Evolutionary conservation across 2,797 vertebrate genomes (phyloP), one percentile per base, ranked within the genome.

Genomic region (Crocodylus rhombifer): DNA sequence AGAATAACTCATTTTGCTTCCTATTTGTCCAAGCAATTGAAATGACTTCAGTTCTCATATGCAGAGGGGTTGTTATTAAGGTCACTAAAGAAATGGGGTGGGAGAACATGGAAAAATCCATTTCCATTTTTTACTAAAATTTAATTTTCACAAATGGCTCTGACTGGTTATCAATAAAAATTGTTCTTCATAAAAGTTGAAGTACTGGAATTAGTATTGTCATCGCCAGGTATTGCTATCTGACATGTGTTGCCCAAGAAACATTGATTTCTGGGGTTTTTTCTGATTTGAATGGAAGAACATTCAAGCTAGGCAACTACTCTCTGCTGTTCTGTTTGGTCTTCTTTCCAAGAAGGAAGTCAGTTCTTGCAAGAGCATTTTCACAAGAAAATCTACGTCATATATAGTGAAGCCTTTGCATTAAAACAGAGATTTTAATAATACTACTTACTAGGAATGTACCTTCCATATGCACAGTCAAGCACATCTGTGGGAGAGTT

Each of bases 1-100:
- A 91, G 20, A 88, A 9, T 55, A 62, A 81, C 51, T 20, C 42
- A 92, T 80, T 93, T 95, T 95, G 77, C 81, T 94, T 93, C 58
- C 57, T 77, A 0, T 96, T 95, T 95, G 91, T 75, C 58, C 57
- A 63, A 92, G 36, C 90, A 76, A 82, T 93, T 93, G 67, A 30
- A 55, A 83, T 86, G 77, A 91, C 2, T 84, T 61, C 58, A 95
- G 82, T 77, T 17, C 62, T 26, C 77, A 4, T 85, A 25, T 14
- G 80, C 62, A 74, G 0, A 56, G 15, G 79, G 82, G 2, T 6
- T 74, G n/a, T 62, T 28, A 14, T 77, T 51, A 78, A 60, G 23
- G 33, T 10, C 2, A 0, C 18, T 57, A 74, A 65, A 42, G 16
- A 10, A 86, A 16, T n/a, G 5, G 42, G 42, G 88, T 74, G 58